Percentiles rank a stretch among this genome's conserved stretches.
phyloP scores from a whole-genome alignment of 2,888 invertebrate genomes.

The Xestia xanthographa region DNA sequence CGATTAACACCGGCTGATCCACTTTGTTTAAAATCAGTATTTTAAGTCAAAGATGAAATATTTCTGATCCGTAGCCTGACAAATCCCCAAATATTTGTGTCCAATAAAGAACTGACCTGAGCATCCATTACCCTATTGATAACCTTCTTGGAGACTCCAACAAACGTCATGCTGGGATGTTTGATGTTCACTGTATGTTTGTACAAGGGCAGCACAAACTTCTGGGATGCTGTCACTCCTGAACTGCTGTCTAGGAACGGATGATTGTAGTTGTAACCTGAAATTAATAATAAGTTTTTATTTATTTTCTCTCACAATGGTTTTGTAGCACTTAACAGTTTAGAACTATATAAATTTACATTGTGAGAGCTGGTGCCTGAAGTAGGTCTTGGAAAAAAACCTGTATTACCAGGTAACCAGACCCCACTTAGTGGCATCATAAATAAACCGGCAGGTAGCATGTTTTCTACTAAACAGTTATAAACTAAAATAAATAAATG shows the following conservation, averaged over 20 bases:
- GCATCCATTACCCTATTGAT: slow-evolving; percentile 92
- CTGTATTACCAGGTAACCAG: no score
- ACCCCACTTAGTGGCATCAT: no score
- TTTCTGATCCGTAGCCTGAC: neutral
- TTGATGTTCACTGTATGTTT: slow-evolving; percentile 94
- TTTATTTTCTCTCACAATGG: no score
- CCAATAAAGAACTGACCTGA: slow-evolving; percentile 89
- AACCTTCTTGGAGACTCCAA: slow-evolving; percentile 94
- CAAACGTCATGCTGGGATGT: slow-evolving; percentile 93
- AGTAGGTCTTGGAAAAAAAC: no score
- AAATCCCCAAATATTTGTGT: no score
- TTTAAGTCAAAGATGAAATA: neutral
- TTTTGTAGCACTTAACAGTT: no score
- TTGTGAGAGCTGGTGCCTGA: no score
- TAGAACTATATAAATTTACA: no score
- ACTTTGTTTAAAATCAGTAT: neutral
- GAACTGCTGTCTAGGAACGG: slow-evolving; percentile 92
- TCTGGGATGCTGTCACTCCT: slow-evolving; percentile 91
- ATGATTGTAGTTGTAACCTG: slow-evolving; percentile 93
- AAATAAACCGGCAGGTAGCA: no score
- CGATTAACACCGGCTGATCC: neutral
- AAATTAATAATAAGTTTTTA: slow-evolving; percentile 49
- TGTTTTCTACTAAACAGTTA: no score
- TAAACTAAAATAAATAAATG: no score
- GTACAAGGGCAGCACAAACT: slow-evolving; percentile 92